Percentiles rank a stretch among this genome's conserved stretches.
These are phyloP conservation scores for Rattus rattus DNA, from an alignment of 2,113 vertebrate genomes.

Conservation along the genomic window DNA sequence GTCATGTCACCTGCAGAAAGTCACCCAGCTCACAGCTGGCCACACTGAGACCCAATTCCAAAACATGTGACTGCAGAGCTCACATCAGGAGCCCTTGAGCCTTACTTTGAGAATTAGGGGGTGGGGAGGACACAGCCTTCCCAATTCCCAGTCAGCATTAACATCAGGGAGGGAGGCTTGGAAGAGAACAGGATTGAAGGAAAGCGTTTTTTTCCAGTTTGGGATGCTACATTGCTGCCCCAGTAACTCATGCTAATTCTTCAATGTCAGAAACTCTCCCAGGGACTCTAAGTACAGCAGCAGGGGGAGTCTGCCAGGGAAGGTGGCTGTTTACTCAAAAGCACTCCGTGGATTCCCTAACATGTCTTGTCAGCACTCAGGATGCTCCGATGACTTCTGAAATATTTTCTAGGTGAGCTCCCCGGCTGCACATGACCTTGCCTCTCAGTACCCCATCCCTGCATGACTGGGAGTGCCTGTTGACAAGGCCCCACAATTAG, in stretches of 20 bases:
- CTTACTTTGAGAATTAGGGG: neutral
- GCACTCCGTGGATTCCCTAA: conserved; percentile 72
- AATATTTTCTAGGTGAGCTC: conserved; percentile 88
- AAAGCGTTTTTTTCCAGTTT: neutral
- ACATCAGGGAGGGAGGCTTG: neutral
- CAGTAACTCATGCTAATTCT: conserved; percentile 12
- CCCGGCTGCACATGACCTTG: conserved; percentile 49
- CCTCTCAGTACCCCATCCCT: conserved; percentile 73
- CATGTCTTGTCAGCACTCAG: conserved; percentile 84
- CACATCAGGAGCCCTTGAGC: neutral
- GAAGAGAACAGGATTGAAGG: neutral
- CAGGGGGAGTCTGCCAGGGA: neutral
- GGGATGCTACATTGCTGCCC: neutral
- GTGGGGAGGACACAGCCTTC: no score
- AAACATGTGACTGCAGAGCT: fast-evolving
- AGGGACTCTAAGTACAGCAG: conserved; percentile 42
- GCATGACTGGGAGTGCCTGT: conserved; percentile 73
- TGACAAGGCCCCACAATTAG: conserved; percentile 82
- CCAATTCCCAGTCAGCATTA: neutral
- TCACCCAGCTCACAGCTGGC: neutral
- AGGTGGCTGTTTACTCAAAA: conserved; percentile 72
- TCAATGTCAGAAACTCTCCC: conserved; percentile 59
- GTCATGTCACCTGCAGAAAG: neutral
- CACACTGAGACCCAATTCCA: neutral
- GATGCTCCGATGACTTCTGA: conserved; percentile 75